phyloP scores from a whole-genome alignment of 1,140 invertebrate species.

The Camponotus vicinus region DNA sequence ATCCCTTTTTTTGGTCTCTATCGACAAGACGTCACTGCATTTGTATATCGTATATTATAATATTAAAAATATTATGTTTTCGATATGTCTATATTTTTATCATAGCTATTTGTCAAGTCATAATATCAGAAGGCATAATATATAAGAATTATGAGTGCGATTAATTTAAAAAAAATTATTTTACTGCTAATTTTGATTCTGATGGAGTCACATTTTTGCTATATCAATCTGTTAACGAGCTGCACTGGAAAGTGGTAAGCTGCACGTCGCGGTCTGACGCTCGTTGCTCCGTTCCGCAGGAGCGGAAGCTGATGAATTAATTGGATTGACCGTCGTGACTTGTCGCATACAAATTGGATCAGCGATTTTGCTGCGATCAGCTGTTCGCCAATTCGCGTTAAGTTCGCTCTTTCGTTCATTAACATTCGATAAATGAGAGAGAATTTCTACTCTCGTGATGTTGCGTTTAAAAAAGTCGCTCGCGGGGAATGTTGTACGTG shows the following conservation, averaged over 20 bases:
- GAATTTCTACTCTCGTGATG: slow-evolving; percentile 10
- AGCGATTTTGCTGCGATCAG: slow-evolving; percentile 84
- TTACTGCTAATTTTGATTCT: too few species aligned
- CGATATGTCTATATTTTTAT: background rate
- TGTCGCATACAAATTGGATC: slow-evolving; percentile 85
- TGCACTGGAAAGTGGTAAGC: slow-evolving; percentile 28
- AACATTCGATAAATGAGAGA: slow-evolving; percentile 61
- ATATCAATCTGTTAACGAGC: slow-evolving; percentile 14
- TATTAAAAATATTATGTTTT: background rate
- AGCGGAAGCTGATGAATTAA: slow-evolving; percentile 86
- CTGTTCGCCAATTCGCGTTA: slow-evolving; percentile 75
- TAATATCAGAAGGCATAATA: background rate
- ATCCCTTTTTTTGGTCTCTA: background rate
- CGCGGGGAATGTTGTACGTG: background rate
- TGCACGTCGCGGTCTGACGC: slow-evolving; percentile 10
- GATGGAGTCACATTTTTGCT: background rate
- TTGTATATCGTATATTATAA: background rate
- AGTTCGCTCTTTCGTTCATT: slow-evolving; percentile 52
- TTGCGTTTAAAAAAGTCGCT: slow-evolving; percentile 39
- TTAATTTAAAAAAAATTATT: background rate
- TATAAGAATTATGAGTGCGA: background rate
- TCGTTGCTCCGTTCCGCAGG: slow-evolving; percentile 39
- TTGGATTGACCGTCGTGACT: slow-evolving; percentile 84
- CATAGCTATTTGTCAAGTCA: background rate
- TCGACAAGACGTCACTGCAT: background rate